Conservation (phyloP, 2,797 vertebrate genomes). For the Amniataba percoides region DNA sequence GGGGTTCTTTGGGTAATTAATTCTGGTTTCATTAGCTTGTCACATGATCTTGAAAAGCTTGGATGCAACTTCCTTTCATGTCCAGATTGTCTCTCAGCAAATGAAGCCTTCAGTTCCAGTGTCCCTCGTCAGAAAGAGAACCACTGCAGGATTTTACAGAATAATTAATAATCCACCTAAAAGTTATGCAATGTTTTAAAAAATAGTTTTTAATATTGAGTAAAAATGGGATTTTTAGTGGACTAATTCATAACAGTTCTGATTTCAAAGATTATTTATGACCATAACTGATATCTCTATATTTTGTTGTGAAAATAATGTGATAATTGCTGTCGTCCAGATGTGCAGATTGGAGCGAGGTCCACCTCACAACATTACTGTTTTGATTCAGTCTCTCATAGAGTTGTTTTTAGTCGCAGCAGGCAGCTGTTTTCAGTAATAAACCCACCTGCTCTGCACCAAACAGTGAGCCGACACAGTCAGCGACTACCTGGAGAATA, state of each 20-base stretch:
- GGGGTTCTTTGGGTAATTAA: constrained; percentile 36
- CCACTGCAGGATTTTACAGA: not conserved
- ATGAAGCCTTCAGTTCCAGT: constrained; percentile 2
- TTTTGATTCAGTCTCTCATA: not conserved
- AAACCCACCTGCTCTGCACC: not conserved
- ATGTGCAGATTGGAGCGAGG: too few species aligned
- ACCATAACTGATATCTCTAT: not conserved
- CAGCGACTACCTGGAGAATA: not conserved
- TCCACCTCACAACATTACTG: not conserved
- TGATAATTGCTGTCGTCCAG: too few species aligned
- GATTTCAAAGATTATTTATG: not conserved
- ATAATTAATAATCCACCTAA: not conserved
- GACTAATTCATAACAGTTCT: not conserved
- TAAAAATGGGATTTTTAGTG: not conserved
- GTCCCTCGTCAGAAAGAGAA: not conserved
- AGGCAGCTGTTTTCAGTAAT: not conserved
- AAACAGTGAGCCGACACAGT: not conserved
- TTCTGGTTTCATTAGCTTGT: constrained; percentile 51
- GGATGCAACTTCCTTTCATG: constrained; percentile 12
- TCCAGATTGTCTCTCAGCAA: constrained; percentile 25
- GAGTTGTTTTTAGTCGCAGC: too few species aligned
- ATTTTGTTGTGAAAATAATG: not conserved
- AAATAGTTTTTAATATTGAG: not conserved
- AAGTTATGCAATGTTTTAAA: not conserved
- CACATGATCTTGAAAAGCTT: constrained; percentile 32